These are phyloP conservation scores for Siphonodentalium dalli DNA, from an alignment of 2,888 invertebrate species.

Conservation along the genomic window DNA sequence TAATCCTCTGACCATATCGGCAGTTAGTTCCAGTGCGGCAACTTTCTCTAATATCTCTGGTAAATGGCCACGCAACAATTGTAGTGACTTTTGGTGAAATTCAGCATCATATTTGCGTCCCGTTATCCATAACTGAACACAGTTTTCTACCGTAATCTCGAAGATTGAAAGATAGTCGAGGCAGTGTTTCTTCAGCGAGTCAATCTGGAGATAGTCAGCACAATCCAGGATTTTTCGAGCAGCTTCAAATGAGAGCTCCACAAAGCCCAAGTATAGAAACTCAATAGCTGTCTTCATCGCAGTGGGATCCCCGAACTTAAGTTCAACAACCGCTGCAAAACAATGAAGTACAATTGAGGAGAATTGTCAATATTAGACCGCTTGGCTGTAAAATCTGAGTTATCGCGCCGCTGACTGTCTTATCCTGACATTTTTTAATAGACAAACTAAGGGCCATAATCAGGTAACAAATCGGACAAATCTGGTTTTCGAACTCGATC, in stretches of 20 bases:
- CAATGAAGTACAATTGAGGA: too few species aligned
- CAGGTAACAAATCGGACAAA: too few species aligned
- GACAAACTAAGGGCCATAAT: too few species aligned
- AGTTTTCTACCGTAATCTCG: constrained; percentile 38
- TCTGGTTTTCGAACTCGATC: too few species aligned
- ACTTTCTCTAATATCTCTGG: constrained; percentile 39
- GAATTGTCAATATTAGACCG: too few species aligned
- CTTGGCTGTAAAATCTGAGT: too few species aligned
- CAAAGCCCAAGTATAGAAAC: constrained; percentile 41
- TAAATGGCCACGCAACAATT: constrained; percentile 40
- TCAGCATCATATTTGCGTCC: constrained; percentile 48
- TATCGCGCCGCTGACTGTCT: too few species aligned
- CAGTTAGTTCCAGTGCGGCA: constrained; percentile 41
- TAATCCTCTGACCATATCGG: constrained; percentile 38
- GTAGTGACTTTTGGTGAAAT: constrained; percentile 36
- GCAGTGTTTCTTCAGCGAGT: constrained; percentile 41
- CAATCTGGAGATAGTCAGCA: constrained; percentile 49
- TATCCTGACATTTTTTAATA: too few species aligned
- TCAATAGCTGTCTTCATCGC: constrained; percentile 41
- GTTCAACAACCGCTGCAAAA: constrained; percentile 34
- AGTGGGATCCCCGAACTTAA: constrained; percentile 34
- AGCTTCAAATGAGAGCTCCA: constrained; percentile 32
- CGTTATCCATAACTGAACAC: constrained; percentile 39
- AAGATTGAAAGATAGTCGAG: constrained; percentile 33
- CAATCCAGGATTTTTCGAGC: constrained; percentile 41